Base-by-base conservation (phyloP, 1,140 invertebrate species). In the Chrysomallon squamiferum region DNA sequence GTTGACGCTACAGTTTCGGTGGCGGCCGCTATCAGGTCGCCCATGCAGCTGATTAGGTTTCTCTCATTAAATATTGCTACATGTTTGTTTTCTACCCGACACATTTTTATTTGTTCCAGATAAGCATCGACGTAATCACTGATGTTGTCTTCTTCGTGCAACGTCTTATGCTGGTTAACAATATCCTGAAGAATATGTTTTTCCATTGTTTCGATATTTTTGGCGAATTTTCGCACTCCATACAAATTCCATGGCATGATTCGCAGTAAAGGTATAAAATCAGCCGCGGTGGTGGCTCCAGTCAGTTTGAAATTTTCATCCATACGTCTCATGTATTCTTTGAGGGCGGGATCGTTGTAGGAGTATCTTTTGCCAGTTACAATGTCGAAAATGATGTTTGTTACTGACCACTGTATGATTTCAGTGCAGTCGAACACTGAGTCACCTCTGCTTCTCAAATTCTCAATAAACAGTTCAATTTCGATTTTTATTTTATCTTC, bases 21-120 rank as follows among this genome's bases (percentile, higher is more conserved):
- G 0, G 93, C 93, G 25, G 95, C 95, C 0, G 94, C 93, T 76
- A 94, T 94, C 64, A 97, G 86, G 84, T 97, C 95, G 22, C 61
- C 29, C 13, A 80, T 66, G 18, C 52, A 41, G 22, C 22, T 15
- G 15, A 41, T 38, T 9, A 75, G 57, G 11, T 75, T 52, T 13
- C 63, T 22, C 9, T 47, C 7, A 47, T 22, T 22, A 18, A 3
- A 15, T 22, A 47, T 47, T 20, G 9, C 25, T 22, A 22, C 25
- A 5, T 47, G 4, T 47, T 47, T 3, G 6, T 22, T 22, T 47
- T 47, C 5, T 22, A 20, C n/a, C 5, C 13, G 45, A 22, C 45
- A 22, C 5, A 4, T n/a, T 47, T 47, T 11, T 11, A 47, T 47
- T n/a, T n/a, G n/a, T 9, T 47, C 25, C n/a, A 47, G n/a, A 47